Evolutionary conservation across 2,888 invertebrate genomes (phyloP).

Genomic region (Axea sp.): DNA sequence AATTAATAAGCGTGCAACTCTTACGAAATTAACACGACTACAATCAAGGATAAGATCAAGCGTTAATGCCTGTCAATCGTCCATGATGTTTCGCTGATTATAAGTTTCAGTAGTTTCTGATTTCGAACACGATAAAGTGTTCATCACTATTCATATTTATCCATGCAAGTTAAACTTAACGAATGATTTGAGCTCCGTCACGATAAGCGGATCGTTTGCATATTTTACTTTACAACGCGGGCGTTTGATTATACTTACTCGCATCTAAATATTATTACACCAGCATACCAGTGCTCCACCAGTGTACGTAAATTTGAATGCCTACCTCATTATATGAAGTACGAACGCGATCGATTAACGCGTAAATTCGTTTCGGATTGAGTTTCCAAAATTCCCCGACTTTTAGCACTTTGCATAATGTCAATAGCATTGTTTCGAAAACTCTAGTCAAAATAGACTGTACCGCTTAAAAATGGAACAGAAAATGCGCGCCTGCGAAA

Average conservation of each 20-base stretch:
- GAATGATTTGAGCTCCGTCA: conserved; percentile 10
- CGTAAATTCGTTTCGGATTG: conserved; percentile 20
- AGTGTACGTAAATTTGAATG: conserved; percentile 25
- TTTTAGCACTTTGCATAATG: conserved; percentile 10
- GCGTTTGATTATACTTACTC: conserved; percentile 47
- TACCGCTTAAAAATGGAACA: conserved; percentile 3
- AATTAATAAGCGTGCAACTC: no score
- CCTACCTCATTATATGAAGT: conserved; percentile 10
- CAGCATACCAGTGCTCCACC: conserved; percentile 26
- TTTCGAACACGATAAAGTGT: conserved; percentile 20
- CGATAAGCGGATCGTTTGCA: conserved; percentile 40
- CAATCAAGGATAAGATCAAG: conserved; percentile 3
- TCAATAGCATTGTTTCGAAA: conserved; percentile 24
- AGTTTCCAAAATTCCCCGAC: conserved; percentile 22
- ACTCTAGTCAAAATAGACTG: conserved; percentile 18
- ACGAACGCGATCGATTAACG: conserved; percentile 2
- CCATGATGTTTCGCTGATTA: background rate
- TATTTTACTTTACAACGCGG: conserved; percentile 33
- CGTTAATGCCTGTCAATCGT: no score
- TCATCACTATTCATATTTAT: conserved; percentile 29
- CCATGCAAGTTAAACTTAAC: conserved; percentile 17
- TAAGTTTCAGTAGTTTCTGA: conserved; percentile 7
- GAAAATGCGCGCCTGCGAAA: no score
- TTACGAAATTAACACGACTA: conserved; percentile 1
- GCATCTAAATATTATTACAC: conserved; percentile 44